These are phyloP conservation scores for Trinectes maculatus DNA, from an alignment of 2,113 vertebrate genomes.

Conservation along the genomic window DNA sequence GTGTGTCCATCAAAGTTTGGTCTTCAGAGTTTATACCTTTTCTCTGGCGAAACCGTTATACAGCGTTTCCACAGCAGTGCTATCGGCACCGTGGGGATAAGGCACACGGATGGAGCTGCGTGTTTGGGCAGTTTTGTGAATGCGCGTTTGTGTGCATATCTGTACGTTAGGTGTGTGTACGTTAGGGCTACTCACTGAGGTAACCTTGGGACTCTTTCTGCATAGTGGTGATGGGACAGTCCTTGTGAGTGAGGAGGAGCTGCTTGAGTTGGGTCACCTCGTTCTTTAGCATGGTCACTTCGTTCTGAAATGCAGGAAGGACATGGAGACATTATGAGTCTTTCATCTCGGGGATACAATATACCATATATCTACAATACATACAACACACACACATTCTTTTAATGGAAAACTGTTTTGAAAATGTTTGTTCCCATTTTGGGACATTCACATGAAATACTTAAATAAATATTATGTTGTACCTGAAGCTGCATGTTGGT, in stretches of 20 bases:
- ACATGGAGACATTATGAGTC: conserved; percentile 2
- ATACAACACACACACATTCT: no score
- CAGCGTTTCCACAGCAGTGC: conserved; percentile 23
- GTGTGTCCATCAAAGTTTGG: conserved; percentile 41
- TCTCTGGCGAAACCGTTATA: conserved; percentile 15
- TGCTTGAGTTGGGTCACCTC: conserved; percentile 99
- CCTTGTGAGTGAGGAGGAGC: conserved; percentile 98
- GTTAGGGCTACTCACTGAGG: conserved; percentile 92
- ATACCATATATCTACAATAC: background rate
- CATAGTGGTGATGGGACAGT: conserved; percentile 99
- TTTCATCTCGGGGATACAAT: background rate
- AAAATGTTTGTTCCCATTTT: background rate
- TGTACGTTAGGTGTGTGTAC: conserved; percentile 32
- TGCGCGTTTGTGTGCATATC: conserved; percentile 31
- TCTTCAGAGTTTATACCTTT: conserved; percentile 44
- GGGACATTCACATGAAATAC: background rate
- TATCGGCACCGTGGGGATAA: conserved; percentile 23
- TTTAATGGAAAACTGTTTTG: no score
- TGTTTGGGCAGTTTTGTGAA: conserved; percentile 13
- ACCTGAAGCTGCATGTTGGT: conserved; percentile 99
- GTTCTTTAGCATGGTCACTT: conserved; percentile 98
- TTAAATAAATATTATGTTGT: conserved; percentile 38
- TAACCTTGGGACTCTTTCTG: conserved; percentile 99
- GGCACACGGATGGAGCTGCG: conserved; percentile 37
- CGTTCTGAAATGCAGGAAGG: conserved; percentile 85